Conservation (phyloP, 2,888 invertebrate genomes). For the Epistrophe grossulariae region DNA sequence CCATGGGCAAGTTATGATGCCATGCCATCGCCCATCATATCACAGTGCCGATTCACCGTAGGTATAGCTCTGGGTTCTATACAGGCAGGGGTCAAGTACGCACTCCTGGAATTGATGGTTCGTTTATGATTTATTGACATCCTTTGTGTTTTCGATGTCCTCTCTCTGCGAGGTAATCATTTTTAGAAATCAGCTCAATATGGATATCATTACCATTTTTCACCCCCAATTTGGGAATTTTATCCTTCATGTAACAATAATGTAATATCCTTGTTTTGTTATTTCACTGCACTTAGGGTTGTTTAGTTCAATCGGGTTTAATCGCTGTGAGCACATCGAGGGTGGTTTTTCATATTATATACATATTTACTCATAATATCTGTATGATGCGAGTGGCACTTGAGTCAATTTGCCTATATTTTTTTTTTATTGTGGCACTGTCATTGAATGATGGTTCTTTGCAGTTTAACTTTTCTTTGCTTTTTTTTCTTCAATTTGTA, state of each 20-base stretch:
- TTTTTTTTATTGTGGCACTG: slow-evolving; percentile 55
- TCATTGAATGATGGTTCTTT: slow-evolving; percentile 66
- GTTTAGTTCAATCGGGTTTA: slow-evolving; percentile 69
- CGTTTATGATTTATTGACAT: slow-evolving; percentile 77
- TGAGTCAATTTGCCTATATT: slow-evolving; percentile 70
- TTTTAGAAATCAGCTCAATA: slow-evolving; percentile 76
- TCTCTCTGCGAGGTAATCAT: slow-evolving; percentile 68
- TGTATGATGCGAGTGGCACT: slow-evolving; percentile 52
- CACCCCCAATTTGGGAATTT: slow-evolving; percentile 75
- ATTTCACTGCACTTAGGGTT: slow-evolving; percentile 71
- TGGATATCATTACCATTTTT: slow-evolving; percentile 76
- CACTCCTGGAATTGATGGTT: slow-evolving; percentile 77
- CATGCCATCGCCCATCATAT: not conserved
- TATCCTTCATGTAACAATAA: slow-evolving; percentile 76
- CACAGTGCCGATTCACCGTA: not conserved
- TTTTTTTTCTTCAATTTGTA: slow-evolving; percentile 17
- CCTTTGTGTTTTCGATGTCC: slow-evolving; percentile 77
- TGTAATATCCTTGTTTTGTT: slow-evolving; percentile 75
- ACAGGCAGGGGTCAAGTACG: slow-evolving; percentile 73
- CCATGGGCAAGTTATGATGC: slow-evolving; percentile 54
- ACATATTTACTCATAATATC: not conserved
- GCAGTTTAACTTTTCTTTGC: slow-evolving; percentile 21
- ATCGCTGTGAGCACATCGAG: slow-evolving; percentile 69
- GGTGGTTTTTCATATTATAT: slow-evolving; percentile 51
- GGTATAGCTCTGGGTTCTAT: not conserved